These are phyloP conservation scores for Pterocles gutturalis DNA, from an alignment of 2,113 vertebrate species.

Conservation along the genomic window DNA sequence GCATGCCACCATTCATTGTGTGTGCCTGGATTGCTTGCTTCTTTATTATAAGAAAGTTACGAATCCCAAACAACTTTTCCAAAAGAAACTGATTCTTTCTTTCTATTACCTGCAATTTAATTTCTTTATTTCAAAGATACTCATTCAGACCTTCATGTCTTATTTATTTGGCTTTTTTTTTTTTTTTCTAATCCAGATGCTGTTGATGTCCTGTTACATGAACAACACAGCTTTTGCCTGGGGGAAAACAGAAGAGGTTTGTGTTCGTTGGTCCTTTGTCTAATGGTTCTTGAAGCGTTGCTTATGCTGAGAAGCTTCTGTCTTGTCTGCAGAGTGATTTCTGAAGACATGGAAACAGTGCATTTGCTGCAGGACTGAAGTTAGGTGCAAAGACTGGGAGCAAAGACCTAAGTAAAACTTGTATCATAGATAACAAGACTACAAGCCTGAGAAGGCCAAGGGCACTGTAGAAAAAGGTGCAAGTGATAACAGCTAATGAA, in stretches of 20 bases:
- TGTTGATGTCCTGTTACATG: neutral
- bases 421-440: neutral
- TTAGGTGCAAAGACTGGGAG: neutral
- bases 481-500: neutral
- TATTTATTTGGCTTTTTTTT: neutral
- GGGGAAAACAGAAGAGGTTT: neutral
- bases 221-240: constrained; percentile 21
- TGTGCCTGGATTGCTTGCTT: neutral
- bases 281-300: neutral
- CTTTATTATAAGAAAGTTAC: neutral
- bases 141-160: neutral
- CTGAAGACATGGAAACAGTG: neutral
- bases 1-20: neutral
- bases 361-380: neutral
- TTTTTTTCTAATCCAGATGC: neutral
- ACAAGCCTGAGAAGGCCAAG: neutral
- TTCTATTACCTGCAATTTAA: neutral
- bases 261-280: neutral
- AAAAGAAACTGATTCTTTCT: neutral
- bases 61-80: neutral
- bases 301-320: neutral
- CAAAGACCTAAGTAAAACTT: neutral
- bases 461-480: neutral
- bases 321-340: neutral
- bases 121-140: neutral